phyloP scores from a whole-genome alignment of 1,140 invertebrate genomes.

The Drosophila kepulauana region DNA sequence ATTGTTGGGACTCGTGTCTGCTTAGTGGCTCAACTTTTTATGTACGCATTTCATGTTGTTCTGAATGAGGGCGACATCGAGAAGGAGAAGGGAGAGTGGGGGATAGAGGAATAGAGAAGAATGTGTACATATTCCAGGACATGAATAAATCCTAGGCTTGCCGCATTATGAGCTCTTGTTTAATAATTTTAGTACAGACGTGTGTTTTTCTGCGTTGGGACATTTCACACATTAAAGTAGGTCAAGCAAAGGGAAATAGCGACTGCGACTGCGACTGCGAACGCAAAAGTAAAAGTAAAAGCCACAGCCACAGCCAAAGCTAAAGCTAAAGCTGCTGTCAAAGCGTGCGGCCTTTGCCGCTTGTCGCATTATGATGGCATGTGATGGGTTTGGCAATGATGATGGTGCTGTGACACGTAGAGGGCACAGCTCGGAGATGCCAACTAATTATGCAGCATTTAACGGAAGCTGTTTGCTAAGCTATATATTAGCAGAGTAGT shows the following conservation, averaged over 20 bases:
- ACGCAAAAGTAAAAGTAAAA: slow-evolving; percentile 32
- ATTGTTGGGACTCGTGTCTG: slow-evolving; percentile 75
- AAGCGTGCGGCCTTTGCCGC: slow-evolving; percentile 73
- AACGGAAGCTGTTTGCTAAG: slow-evolving; percentile 81
- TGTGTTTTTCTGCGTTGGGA: slow-evolving; percentile 55
- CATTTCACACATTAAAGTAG: slow-evolving; percentile 83
- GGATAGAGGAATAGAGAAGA: background rate
- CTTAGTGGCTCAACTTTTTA: too few species aligned
- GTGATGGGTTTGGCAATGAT: slow-evolving; percentile 41
- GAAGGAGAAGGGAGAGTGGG: too few species aligned
- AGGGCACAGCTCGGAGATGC: slow-evolving; percentile 50
- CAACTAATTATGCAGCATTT: slow-evolving; percentile 82
- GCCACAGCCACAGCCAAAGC: slow-evolving; percentile 18
- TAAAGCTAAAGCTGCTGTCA: slow-evolving; percentile 47
- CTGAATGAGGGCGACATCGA: too few species aligned
- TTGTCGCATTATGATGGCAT: slow-evolving; percentile 62
- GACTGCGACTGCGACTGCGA: background rate
- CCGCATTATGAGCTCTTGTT: slow-evolving; percentile 63
- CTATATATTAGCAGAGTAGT: slow-evolving; percentile 40
- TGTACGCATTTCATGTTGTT: too few species aligned
- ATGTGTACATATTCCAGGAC: slow-evolving; percentile 14
- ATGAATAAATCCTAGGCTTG: slow-evolving; percentile 55
- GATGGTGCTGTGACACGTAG: slow-evolving; percentile 18
- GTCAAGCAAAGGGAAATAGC: slow-evolving; percentile 71
- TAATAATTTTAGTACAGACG: slow-evolving; percentile 43